Evolutionary conservation across 2,113 vertebrate genomes (phyloP), one percentile per base, ranked within the genome.

Genomic region (Gallinago jamesoni): DNA sequence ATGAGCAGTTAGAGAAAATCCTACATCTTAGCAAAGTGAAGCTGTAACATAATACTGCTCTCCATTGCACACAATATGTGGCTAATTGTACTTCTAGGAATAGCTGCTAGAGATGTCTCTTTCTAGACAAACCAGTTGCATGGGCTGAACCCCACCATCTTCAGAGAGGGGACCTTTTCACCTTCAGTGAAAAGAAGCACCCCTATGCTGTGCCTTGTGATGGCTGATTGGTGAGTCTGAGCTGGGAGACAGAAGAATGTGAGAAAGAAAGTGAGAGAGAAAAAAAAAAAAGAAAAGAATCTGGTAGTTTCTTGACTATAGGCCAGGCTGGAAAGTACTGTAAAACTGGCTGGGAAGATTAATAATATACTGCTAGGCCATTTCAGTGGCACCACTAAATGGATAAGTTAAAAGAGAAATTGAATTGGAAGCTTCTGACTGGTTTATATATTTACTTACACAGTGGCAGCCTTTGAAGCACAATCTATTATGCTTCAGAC

Each of bases 241-340:
- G 96, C 96, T 95, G 97, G 50, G 92, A 97, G 19, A 66, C 12
- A 39, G 16, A 80, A 41, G 27, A 94, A 97, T 97, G 93, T 90
- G 87, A 95, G 77, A 95, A 90, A 76, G 14, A 62, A 24, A 64
- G 35, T 56, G 59, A 45, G 47, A 59, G 48, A 41, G 2, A 33
- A 4, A 24, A 15, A 21, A 15, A 30, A 4, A 24, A 16, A 67
- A 64, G 19, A 16, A 63, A 55, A 57, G 6, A 37, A 18, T 23
- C 43, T 62, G 4, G 21, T 12, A 37, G 39, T 80, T 93, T 88
- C 60, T 78, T 55, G 63, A 59, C 37, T 23, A 12, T 55, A 63
- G 24, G 5, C 45, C 31, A 52, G n/a, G 10, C 28, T 82, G 25
- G 43, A 18, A 87, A 89, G 23, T 35, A 89, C 16, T 66, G 10